A percentile compares a stretch with the other conserved stretches of the same genome.
Conservation (phyloP, 2,113 vertebrate species). For the Desmodus rotundus region DNA sequence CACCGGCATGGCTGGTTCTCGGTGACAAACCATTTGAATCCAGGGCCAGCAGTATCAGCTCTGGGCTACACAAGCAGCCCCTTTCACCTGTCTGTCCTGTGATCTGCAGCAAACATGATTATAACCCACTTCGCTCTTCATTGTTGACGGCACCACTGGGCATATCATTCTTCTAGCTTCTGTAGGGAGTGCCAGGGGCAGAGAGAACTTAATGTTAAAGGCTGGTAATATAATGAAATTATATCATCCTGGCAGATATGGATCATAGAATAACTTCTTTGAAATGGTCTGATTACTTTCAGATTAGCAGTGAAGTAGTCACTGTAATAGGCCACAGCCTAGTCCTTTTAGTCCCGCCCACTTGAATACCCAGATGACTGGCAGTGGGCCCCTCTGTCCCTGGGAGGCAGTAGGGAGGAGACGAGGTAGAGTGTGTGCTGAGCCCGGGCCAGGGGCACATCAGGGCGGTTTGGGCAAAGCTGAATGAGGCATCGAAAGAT, state of each 20-base stretch:
- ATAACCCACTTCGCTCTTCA: neutral
- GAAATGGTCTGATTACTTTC: neutral
- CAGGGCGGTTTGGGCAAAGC: neutral
- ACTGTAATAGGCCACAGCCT: neutral
- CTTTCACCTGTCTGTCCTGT: neutral
- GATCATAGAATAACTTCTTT: neutral
- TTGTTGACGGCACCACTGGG: no score
- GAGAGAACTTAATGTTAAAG: neutral
- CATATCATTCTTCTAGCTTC: neutral
- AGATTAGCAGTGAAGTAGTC: neutral
- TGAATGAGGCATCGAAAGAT: neutral
- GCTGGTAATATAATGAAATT: neutral
- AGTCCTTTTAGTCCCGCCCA: neutral
- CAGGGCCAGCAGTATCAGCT: fast-evolving
- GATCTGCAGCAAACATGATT: neutral
- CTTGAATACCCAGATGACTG: neutral
- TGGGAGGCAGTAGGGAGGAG: neutral
- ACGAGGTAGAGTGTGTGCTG: neutral
- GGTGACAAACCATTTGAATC: neutral
- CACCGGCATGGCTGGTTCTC: neutral
- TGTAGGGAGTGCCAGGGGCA: neutral
- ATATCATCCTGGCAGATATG: neutral
- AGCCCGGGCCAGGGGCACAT: neutral
- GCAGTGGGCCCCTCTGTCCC: fast-evolving
- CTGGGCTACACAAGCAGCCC: neutral